Conservation (phyloP, 2,797 vertebrate species). For the Heteromormyrus szaboi region DNA sequence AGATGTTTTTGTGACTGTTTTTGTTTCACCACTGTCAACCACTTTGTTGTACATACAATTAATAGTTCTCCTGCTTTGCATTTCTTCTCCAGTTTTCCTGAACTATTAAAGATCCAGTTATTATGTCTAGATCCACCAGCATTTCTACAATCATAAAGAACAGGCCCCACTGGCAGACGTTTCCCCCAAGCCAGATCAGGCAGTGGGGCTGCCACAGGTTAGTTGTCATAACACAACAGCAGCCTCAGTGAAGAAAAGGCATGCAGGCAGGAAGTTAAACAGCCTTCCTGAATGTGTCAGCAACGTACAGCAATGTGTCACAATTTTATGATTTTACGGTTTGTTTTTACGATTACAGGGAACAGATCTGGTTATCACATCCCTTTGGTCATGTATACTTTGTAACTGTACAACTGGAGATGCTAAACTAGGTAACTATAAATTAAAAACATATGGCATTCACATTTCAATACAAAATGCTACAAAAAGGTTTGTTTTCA, state of each 20-base stretch:
- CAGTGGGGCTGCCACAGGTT: neutral
- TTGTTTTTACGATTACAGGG: neutral
- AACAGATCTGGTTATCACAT: neutral
- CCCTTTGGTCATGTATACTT: neutral
- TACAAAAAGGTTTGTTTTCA: neutral
- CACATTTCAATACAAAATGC: neutral
- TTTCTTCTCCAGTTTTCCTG: slow-evolving; percentile 8
- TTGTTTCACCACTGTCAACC: neutral
- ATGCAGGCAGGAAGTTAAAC: neutral
- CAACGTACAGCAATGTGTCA: neutral
- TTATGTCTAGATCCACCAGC: neutral
- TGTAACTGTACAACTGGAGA: neutral
- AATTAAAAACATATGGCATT: neutral
- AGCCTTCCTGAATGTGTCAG: neutral
- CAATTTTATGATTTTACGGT: neutral
- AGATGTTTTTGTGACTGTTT: neutral
- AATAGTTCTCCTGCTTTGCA: neutral
- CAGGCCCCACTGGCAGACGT: neutral
- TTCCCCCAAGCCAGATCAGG: slow-evolving; percentile 26
- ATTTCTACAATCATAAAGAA: neutral
- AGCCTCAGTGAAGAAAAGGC: neutral
- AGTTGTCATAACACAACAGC: neutral
- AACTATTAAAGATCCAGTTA: neutral
- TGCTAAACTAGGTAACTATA: neutral
- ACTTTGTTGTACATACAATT: neutral